These are phyloP conservation scores for Lingula anatina DNA, from an alignment of 2,888 invertebrate species.

Conservation along the genomic window DNA sequence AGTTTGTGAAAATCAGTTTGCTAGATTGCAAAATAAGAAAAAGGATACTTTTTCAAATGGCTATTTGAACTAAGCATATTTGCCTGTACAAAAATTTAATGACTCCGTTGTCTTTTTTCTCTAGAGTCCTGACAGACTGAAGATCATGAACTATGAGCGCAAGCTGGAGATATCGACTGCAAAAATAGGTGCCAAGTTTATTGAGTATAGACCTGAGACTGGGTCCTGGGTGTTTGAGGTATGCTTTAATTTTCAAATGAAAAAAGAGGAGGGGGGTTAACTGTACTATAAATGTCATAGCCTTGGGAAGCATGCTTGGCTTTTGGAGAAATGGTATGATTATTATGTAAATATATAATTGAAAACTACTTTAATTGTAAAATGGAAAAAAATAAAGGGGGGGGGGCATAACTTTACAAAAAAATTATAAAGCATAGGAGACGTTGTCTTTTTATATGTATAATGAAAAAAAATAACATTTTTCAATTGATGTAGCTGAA, in stretches of 20 bases:
- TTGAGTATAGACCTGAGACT: conserved; percentile 90
- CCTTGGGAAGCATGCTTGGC: background rate
- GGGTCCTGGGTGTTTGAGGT: conserved; percentile 97
- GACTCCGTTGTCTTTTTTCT: conserved; percentile 7
- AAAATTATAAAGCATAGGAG: too few relatives aligned
- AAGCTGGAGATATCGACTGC: conserved; percentile 78
- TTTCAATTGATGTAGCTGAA: too few relatives aligned
- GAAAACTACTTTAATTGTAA: conserved; percentile 10
- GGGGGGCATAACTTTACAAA: too few relatives aligned
- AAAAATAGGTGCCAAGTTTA: conserved; percentile 83
- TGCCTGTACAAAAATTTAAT: too few relatives aligned
- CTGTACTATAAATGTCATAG: background rate
- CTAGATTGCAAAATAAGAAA: too few relatives aligned
- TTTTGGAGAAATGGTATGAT: background rate
- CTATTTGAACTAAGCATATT: too few relatives aligned
- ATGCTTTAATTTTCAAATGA: conserved; percentile 10
- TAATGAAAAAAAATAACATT: too few relatives aligned
- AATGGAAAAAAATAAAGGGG: too few relatives aligned
- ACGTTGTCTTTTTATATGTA: too few relatives aligned
- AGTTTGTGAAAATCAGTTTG: too few relatives aligned
- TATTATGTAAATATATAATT: conserved; percentile 1
- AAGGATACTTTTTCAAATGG: too few relatives aligned
- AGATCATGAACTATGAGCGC: conserved; percentile 77
- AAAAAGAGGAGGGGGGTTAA: too few relatives aligned
- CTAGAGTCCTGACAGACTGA: conserved; percentile 64